Evolutionary conservation across 2,888 invertebrate genomes (phyloP).

Genomic region (Lasioglossum zephyrum): DNA sequence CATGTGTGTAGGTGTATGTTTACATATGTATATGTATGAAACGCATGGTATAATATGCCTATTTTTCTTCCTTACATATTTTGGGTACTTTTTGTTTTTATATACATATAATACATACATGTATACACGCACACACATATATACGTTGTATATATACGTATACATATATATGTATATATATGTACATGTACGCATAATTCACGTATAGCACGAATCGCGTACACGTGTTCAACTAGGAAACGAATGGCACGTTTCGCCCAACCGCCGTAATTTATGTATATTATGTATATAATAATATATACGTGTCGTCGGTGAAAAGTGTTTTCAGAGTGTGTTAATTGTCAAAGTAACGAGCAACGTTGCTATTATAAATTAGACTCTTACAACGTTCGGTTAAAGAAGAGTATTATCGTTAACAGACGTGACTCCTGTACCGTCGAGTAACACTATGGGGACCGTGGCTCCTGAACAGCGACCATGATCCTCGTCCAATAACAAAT

Average conservation of each 20-base stretch:
- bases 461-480: slow-evolving; percentile 10
- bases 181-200: slow-evolving; percentile 56
- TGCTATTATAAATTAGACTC: slow-evolving; percentile 46
- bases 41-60: slow-evolving; percentile 59
- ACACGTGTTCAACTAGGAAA: slow-evolving; percentile 60
- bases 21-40: slow-evolving; percentile 69
- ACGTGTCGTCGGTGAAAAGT: slow-evolving; percentile 30
- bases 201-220: slow-evolving; percentile 47
- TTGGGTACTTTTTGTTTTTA: slow-evolving; percentile 7
- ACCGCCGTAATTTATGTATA: background rate
- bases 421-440: slow-evolving; percentile 20
- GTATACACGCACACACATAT: slow-evolving; percentile 32
- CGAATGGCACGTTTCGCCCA: slow-evolving; percentile 55
- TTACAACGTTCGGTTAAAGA: slow-evolving; percentile 38
- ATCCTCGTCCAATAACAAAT: background rate
- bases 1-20: slow-evolving; percentile 66
- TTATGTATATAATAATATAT: background rate
- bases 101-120: slow-evolving; percentile 66
- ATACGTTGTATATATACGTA: slow-evolving; percentile 47
- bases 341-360: slow-evolving; percentile 49
- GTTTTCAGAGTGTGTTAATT: slow-evolving; percentile 5
- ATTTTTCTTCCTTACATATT: slow-evolving; percentile 16
- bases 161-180: slow-evolving; percentile 48
- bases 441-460: slow-evolving; percentile 14
- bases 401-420: slow-evolving; percentile 55